Evolutionary conservation across 2,113 vertebrate species (phyloP).

Genomic region (Nesoenas mayeri): DNA sequence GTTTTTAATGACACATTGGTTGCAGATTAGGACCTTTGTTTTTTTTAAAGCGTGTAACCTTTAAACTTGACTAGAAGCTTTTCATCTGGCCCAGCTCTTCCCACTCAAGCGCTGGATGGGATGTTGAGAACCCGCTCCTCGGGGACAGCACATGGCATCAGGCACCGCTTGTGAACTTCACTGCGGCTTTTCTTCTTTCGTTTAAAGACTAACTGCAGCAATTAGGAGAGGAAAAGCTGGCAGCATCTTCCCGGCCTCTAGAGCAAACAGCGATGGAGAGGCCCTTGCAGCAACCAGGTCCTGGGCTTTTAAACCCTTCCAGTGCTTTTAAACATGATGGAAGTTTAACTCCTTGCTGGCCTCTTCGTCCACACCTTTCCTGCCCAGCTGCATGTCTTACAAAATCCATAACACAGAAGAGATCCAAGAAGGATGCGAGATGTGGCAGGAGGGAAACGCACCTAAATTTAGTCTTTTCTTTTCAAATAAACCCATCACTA

Average conservation of each 20-base stretch:
- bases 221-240: neutral
- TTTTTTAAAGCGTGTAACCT: neutral
- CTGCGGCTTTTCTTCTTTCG: neutral
- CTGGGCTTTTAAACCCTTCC: neutral
- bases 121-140: fast-evolving
- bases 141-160: fast-evolving
- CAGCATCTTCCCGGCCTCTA: neutral
- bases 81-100: neutral
- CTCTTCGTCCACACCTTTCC: neutral
- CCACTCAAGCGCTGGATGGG: fast-evolving
- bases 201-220: neutral
- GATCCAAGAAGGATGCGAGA: neutral
- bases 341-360: neutral
- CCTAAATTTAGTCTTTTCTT: constrained; percentile 12
- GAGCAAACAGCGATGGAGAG: neutral
- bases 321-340: neutral
- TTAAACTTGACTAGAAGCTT: neutral
- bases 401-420: neutral
- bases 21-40: neutral
- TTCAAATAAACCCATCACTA: neutral
- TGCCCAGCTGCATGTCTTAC: neutral
- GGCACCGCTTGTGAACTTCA: neutral
- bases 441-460: neutral
- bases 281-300: neutral
- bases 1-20: neutral